These are phyloP conservation scores for Ptiloglossa arizonensis DNA, from an alignment of 1,140 invertebrate genomes.

Conservation along the genomic window DNA sequence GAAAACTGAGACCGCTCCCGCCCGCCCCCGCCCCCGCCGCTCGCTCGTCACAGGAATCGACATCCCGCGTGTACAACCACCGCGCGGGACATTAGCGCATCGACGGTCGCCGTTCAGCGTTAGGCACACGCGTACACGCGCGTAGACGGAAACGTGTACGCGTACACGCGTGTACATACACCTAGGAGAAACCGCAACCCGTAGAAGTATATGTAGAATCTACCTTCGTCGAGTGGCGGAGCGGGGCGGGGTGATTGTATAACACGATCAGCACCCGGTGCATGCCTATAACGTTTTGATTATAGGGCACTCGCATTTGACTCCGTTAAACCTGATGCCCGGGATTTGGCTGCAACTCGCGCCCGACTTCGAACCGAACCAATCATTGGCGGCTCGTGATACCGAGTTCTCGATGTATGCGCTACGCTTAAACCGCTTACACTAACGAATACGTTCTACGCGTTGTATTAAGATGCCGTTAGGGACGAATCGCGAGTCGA, in stretches of 20 bases:
- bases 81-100: conserved; percentile 36
- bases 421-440: conserved; percentile 33
- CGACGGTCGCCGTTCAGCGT: conserved; percentile 20
- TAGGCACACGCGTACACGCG: background rate
- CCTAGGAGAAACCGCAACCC: conserved; percentile 28
- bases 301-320: conserved; percentile 62
- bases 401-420: conserved; percentile 47
- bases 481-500: conserved; percentile 32
- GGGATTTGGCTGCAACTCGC: conserved; percentile 52
- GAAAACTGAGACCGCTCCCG: conserved; percentile 45
- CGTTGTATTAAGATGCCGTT: conserved; percentile 49
- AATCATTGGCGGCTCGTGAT: conserved; percentile 54
- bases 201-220: conserved; percentile 54
- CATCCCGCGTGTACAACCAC: conserved; percentile 40
- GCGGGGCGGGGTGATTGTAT: conserved; percentile 57
- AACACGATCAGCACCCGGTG: conserved; percentile 59
- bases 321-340: conserved; percentile 58
- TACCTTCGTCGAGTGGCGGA: conserved; percentile 12
- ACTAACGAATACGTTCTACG: conserved; percentile 56
- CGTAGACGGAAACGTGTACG: no score
- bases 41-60: conserved; percentile 45
- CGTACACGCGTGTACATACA: background rate
- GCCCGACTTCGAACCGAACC: conserved; percentile 56
- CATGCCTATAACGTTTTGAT: conserved; percentile 63
- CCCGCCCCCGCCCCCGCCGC: no score